Percentiles rank a stretch among this genome's conserved stretches.
Conservation (phyloP, 2,888 invertebrate genomes). For the Matsumyia berberina region DNA sequence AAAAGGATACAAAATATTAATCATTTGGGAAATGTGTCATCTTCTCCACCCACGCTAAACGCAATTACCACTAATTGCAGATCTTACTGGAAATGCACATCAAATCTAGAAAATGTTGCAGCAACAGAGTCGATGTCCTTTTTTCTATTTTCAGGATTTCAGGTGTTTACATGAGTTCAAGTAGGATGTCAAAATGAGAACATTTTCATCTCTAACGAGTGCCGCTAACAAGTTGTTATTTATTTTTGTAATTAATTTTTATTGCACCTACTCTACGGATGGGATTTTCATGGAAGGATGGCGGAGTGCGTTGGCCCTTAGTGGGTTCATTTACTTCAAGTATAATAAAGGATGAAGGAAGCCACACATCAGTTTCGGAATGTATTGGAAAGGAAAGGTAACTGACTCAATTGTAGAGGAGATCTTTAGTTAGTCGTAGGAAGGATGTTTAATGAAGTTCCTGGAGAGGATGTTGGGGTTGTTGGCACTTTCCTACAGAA, state of each 20-base stretch:
- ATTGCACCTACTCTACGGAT: constrained; percentile 13
- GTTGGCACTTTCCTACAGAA: too few species aligned
- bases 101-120: constrained; percentile 2
- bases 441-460: not conserved
- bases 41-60: constrained; percentile 31
- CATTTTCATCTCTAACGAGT: constrained; percentile 26
- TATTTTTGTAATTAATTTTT: constrained; percentile 72
- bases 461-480: too few species aligned
- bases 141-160: constrained; percentile 2
- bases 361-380: not conserved
- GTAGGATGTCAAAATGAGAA: constrained; percentile 23
- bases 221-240: constrained; percentile 51
- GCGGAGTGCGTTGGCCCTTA: constrained; percentile 43
- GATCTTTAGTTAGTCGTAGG: constrained; percentile 8
- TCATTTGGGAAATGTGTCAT: constrained; percentile 42
- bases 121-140: constrained; percentile 38
- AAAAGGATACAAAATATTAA: constrained; percentile 6
- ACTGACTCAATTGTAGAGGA: not conserved
- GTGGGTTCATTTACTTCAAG: constrained; percentile 50
- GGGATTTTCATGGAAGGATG: constrained; percentile 35
- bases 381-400: constrained; percentile 9
- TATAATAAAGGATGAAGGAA: not conserved
- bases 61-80: constrained; percentile 72
- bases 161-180: constrained; percentile 23
- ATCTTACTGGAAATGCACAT: constrained; percentile 29